A percentile compares a stretch with the other conserved stretches of the same genome.
Evolutionary conservation across 2,797 vertebrate species (phyloP).

Genomic region (Paramormyrops hopkinsi): DNA sequence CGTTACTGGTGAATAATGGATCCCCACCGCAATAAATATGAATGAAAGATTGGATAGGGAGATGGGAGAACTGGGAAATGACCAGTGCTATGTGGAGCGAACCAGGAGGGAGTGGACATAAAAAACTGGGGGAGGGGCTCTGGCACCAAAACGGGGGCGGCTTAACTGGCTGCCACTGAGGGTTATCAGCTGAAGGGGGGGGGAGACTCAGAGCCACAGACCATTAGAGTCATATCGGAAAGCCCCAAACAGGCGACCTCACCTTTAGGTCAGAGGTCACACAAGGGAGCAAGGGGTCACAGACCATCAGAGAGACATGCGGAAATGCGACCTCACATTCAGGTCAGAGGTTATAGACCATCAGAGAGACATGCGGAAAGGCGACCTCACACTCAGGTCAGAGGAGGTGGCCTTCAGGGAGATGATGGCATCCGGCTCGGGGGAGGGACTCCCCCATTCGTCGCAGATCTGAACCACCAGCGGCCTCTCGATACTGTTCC

Average conservation of each 20-base stretch:
- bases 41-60: background rate
- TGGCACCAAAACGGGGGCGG: background rate
- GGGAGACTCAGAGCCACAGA: background rate
- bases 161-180: background rate
- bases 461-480: conserved; percentile 78
- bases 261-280: conserved; percentile 40
- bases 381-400: conserved; percentile 40
- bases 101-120: background rate
- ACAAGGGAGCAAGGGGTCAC: background rate
- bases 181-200: background rate
- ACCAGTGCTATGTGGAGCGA: background rate
- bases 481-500: conserved; percentile 58
- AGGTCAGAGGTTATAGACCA: background rate
- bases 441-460: conserved; percentile 73
- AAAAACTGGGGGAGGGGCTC: background rate
- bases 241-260: background rate
- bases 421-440: conserved; percentile 64
- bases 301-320: background rate
- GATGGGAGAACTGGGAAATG: background rate
- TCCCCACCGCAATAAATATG: background rate
- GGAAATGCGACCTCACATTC: conserved; percentile 40
- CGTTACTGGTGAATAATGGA: background rate
- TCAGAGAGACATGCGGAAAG: background rate
- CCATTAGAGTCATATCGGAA: background rate
- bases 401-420: conserved; percentile 28